Conservation (phyloP, 2,888 invertebrate genomes). For the Noctua comes region DNA sequence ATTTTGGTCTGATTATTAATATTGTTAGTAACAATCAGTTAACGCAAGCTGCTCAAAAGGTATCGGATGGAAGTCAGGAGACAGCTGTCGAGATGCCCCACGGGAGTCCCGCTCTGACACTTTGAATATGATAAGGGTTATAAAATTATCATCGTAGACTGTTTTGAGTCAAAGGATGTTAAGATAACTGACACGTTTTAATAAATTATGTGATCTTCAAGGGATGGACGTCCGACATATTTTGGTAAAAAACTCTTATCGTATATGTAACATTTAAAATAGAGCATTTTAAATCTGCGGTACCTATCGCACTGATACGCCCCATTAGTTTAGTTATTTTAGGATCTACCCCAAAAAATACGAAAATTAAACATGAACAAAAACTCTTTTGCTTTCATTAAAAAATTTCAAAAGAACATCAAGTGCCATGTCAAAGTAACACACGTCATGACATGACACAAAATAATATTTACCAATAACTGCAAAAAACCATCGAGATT, state of each 20-base stretch:
- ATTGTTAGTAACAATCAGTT: neutral
- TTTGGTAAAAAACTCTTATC: neutral
- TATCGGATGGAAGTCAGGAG: slow-evolving; percentile 8
- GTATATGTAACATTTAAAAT: neutral
- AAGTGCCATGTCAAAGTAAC: neutral
- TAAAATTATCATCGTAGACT: slow-evolving; percentile 29
- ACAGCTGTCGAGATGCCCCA: slow-evolving; percentile 25
- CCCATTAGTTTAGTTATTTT: neutral
- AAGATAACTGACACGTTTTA: slow-evolving; percentile 10
- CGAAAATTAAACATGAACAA: neutral
- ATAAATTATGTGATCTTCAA: neutral
- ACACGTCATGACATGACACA: neutral
- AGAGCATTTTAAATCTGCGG: neutral
- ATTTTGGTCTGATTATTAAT: neutral
- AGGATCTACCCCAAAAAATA: neutral
- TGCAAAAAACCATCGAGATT: slow-evolving; percentile 35
- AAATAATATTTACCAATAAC: neutral
- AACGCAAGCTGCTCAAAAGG: neutral
- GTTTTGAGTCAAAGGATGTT: slow-evolving; percentile 30
- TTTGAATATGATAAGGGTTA: slow-evolving; percentile 56
- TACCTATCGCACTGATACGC: neutral
- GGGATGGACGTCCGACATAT: too few relatives aligned
- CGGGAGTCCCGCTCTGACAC: slow-evolving; percentile 35
- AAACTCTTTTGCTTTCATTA: neutral
- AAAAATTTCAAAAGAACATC: neutral